Evolutionary conservation across 2,797 vertebrate species (phyloP), one percentile per base, ranked within the genome.

Genomic region (Setipinna tenuifilis): DNA sequence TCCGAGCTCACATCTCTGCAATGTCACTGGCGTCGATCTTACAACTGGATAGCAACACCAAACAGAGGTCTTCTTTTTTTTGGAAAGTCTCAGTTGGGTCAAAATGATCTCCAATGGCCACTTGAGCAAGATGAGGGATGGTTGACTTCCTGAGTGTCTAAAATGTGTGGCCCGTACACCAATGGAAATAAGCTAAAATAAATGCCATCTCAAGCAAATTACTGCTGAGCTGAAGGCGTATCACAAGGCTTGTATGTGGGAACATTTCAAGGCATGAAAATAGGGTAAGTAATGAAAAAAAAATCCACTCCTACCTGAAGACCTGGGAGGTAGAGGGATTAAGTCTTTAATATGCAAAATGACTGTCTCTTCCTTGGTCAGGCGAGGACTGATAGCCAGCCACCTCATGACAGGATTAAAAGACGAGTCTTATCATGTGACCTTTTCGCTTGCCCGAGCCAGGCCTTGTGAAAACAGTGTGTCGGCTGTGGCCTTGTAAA

Each of bases 301-400:
- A 78, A 75, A 17, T 25, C 61, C 61, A 65, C 59, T 62, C 75
- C 84, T 82, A 41, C 83, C 83, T 59, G 50, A 65, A 57, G 78
- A 82, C 81, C 57, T 82, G 61, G 50, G 62, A 61, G 48, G 85
- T 85, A 54, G 58, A 28, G 28, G 62, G 75, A 75, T 75, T 65
- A 46, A 88, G 83, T 46, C 84, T 81, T 84, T 85, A 85, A 88
- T 84, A 85, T 81, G 83, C 75, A 83, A 88, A 82, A 83, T 75
- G 46, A 44, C 57, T 28, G 41, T 35, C 41, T 75, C 82, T 62
- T 25, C 48, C 48, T 71, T 28, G 48, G 54, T 25, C 31, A 19
- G 11, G n/a, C 10, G 31, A 59, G 44, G 62, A 82, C 75, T 68
- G 71, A 84, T 85, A 84, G 48, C 10, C 58, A 41, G 25, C n/a